Base-by-base conservation (phyloP, 2,888 invertebrate species). In the Dichetophora obliterata region DNA sequence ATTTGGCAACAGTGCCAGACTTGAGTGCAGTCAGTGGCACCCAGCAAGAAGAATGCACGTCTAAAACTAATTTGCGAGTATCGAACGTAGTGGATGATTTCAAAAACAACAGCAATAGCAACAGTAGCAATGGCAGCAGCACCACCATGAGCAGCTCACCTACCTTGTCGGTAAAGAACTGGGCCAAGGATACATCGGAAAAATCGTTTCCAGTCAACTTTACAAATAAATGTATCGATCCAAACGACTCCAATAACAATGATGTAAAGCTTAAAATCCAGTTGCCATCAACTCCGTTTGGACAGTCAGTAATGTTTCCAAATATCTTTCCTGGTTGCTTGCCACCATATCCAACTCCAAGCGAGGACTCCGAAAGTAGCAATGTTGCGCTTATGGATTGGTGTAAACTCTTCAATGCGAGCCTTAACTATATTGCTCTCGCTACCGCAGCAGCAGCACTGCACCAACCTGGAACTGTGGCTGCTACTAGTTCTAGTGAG, bases 331-430 rank as follows among this genome's bases (percentile, higher is more conserved):
- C 74, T 11, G 54, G 16, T 48, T 59, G 75, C 50, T 59, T 77
- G 52, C 61, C 78, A 19, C 71, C 75, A 54, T 71, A 77, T 76
- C 78, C 80, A 8, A 81, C 79, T 76, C 80, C 82, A 66, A 75
- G 77, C 65, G 75, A 77, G 66, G 80, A 80, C 72, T 79, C 80
- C 0, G 84, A 84, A 68, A 78, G 78, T 19, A 81, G 80, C 75
- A 83, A 83, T 70, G 80, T 80, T 82, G 91, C 93, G 0, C 92
- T 93, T 92, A 91, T 94, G 82, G 93, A 93, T 84, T 94, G 93
- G 91, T 94, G 94, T 89, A 94, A 94, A 88, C 92, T 94, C 83
- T 92, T 92, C 82, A 92, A 92, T 19, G 92, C 87, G 22, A 87
- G 86, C 70, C 78, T 89, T n/a, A 86, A 84, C 65, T 85, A 84